phyloP scores from a whole-genome alignment of 2,888 invertebrate genomes.

The Chaitophorus viminalis region DNA sequence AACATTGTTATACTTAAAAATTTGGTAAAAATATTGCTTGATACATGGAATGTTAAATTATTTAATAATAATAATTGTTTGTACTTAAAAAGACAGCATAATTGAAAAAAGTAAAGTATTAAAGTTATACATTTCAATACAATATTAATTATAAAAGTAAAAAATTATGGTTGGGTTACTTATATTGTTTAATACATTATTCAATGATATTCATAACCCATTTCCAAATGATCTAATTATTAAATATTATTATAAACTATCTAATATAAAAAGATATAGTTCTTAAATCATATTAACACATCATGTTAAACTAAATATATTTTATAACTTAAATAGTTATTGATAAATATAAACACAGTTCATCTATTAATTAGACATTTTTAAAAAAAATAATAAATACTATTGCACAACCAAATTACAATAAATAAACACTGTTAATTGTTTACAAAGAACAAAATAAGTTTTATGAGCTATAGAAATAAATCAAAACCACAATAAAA shows the following conservation, averaged over 20 bases:
- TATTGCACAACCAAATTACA: slow-evolving; percentile 50
- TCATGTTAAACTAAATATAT: slow-evolving; percentile 19
- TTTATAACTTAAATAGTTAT: slow-evolving; percentile 26
- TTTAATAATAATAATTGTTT: not conserved
- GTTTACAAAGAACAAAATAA: not conserved
- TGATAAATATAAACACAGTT: slow-evolving; percentile 1
- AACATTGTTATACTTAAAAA: not conserved
- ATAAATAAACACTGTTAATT: slow-evolving; percentile 32
- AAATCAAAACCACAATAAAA: not conserved
- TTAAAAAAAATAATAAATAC: slow-evolving; percentile 20
- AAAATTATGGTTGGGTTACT: slow-evolving; percentile 19
- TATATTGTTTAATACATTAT: not conserved
- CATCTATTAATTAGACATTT: slow-evolving; percentile 17
- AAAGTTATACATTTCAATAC: not conserved
- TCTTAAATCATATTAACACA: slow-evolving; percentile 35
- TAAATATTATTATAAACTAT: slow-evolving; percentile 4
- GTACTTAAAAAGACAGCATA: not conserved
- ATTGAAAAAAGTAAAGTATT: not conserved
- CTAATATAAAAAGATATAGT: slow-evolving; percentile 40
- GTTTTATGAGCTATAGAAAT: not conserved
- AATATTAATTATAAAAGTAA: slow-evolving; percentile 40
- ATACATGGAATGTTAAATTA: slow-evolving; percentile 11
- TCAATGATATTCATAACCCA: not conserved
- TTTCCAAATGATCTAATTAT: not conserved
- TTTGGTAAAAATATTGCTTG: slow-evolving; percentile 41